phyloP scores from a whole-genome alignment of 2,113 vertebrate species.

The Otolemur garnettii region DNA sequence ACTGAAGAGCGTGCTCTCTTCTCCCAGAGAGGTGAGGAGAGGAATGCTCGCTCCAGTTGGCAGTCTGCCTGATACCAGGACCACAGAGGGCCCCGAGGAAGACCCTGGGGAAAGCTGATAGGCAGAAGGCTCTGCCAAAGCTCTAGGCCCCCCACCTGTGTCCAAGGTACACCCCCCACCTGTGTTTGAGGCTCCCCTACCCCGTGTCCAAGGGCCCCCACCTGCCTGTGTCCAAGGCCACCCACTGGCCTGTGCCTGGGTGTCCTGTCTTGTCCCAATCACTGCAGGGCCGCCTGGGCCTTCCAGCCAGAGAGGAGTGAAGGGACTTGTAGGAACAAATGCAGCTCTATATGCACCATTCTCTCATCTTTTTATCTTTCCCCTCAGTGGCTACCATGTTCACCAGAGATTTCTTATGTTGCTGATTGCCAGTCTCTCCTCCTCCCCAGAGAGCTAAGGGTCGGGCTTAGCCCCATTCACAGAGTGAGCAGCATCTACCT shows the following conservation, averaged over 20 bases:
- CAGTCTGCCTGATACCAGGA: no score
- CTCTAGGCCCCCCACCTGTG: not conserved
- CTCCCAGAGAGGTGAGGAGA: no score
- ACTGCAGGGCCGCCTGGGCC: not conserved
- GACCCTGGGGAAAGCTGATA: not conserved
- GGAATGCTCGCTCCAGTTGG: not conserved
- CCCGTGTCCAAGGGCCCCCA: no score
- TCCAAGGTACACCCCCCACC: no score
- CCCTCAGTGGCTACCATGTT: not conserved
- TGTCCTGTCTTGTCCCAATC: no score
- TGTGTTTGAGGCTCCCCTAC: no score
- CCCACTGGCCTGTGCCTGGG: no score
- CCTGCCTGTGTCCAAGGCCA: no score
- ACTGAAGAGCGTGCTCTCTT: no score
- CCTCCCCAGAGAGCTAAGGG: not conserved
- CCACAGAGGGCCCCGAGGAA: rapidly evolving
- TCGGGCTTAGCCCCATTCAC: not conserved
- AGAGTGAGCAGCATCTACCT: slow-evolving; percentile 82
- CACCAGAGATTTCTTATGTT: not conserved
- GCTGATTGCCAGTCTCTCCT: not conserved
- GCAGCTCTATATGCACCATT: not conserved
- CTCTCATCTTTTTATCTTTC: not conserved
- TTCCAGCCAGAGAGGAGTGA: rapidly evolving
- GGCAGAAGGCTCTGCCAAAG: not conserved
- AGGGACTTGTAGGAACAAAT: no score